A percentile compares a stretch with the other conserved stretches of the same genome.
phyloP scores from a whole-genome alignment of 1,140 invertebrate genomes.

The Drosophila yakuba region DNA sequence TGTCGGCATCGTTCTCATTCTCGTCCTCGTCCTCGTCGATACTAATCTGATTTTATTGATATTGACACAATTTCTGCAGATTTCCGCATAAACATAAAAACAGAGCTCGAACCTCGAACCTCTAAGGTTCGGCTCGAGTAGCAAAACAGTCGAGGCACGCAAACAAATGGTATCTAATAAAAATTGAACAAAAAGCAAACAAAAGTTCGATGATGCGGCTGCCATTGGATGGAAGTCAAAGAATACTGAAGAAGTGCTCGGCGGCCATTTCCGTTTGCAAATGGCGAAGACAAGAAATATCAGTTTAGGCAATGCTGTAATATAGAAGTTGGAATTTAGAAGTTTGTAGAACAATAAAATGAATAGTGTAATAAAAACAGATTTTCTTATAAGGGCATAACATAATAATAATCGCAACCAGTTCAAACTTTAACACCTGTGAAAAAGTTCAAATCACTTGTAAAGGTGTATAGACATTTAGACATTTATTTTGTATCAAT shows the following conservation, averaged over 20 bases:
- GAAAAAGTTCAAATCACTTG: background rate
- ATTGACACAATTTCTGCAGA: slow-evolving; percentile 83
- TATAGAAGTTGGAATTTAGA: background rate
- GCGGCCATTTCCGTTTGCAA: slow-evolving; percentile 26
- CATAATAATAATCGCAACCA: background rate
- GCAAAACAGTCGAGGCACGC: slow-evolving; percentile 38
- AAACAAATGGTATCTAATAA: slow-evolving; percentile 72
- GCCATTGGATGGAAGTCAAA: slow-evolving; percentile 33
- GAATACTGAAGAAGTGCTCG: slow-evolving; percentile 32
- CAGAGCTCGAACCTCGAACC: slow-evolving; percentile 47
- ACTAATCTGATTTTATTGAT: slow-evolving; percentile 84
- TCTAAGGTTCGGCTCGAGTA: slow-evolving; percentile 47
- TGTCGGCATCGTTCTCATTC: slow-evolving; percentile 10
- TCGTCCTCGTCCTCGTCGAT: slow-evolving; percentile 54
- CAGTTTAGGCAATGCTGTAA: slow-evolving; percentile 2
- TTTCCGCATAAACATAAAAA: slow-evolving; percentile 83
- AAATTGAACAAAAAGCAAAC: slow-evolving; percentile 47
- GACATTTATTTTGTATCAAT: background rate
- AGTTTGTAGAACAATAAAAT: background rate
- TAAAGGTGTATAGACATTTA: too few relatives aligned
- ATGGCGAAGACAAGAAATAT: slow-evolving; percentile 14
- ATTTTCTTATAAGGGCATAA: background rate
- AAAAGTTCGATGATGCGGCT: slow-evolving; percentile 44
- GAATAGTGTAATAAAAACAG: slow-evolving; percentile 2
- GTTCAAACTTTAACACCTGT: too few relatives aligned